Evolutionary conservation across 2,113 vertebrate genomes (phyloP), one percentile per base, ranked within the genome.

Genomic region (Ochotona curzoniae): DNA sequence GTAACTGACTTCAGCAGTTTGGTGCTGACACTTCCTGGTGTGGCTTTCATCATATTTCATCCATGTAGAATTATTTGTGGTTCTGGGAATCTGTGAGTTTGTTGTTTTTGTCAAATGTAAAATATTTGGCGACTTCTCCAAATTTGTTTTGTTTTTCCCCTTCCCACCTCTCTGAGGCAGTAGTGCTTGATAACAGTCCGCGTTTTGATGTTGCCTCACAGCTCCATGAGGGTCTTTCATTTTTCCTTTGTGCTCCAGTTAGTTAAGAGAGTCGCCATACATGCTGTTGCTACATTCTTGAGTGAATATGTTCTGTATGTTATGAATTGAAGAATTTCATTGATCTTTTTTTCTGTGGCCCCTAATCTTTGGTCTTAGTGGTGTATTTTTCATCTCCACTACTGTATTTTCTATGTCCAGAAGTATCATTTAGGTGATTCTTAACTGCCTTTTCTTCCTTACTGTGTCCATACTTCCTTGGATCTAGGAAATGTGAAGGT

Each of bases 21-120:
- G 38, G 30, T 69, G 81, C 38, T 74, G 13, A 14, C 64, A 21
- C 57, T 1, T 81, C 7, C 70, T 64, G 23, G 14, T 51, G 30
- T 84, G 47, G 3, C 64, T 83, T 95, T 87, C 71, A 54, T 87
- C n/a, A n/a, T 66, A 61, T 71, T 84, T 74, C 17, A 84, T 74
- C 74, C 91, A 6, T 35, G 4, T 78, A 66, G 32, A 8, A 84
- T 90, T 84, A 61, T 15, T 95, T 76, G 25, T 74, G 38, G 32
- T 80, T 95, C 26, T 91, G 25, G n/a, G 6, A 79, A 32, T 6
- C 38, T 70, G 8, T 38, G 38, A 23, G 28, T 84, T 81, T 88
- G 44, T 73, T 54, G 61, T 69, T 63, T 83, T 84, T 73, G 75
- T 80, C 26, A 87, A 69, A 63, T 93, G 51, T 63, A 26, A 71